Base-by-base conservation (phyloP, 2,888 invertebrate genomes). In the Parnassius mnemosyne region DNA sequence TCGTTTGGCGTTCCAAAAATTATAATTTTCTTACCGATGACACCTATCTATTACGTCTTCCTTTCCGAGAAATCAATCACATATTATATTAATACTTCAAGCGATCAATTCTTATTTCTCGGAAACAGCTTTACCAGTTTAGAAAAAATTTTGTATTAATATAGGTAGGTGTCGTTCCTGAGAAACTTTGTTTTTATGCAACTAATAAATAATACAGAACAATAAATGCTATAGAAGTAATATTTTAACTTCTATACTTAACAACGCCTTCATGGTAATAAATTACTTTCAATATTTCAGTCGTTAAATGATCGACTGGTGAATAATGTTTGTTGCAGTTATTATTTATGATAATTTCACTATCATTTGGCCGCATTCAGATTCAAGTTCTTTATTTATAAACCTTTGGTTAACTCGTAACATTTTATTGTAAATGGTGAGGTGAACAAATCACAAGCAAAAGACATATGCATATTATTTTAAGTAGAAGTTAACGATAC, bases 291-390 rank as follows among this genome's bases (percentile, higher is more conserved):
- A 64, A 64, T 64, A 64, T 49, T 60, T 64, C 60, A 57, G 60
- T 53, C 57, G 53, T 56, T 60, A 57, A 60, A 57, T 64, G 63
- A 64, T 60, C 56, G 56, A 64, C 52, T 53, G 47, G 56, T 56
- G 60, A 64, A 53, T 57, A 60, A 64, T 60, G 49, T 60, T 60
- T 34, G 56, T 49, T 63, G 56, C 63, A 56, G 34, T 63, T 49
- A 63, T 60, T 64, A 64, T 60, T 64, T 64, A 64, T 64, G 60
- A 53, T 64, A 53, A 60, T 60, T 60, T 64, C 63, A 60, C 53
- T 64, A 64, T 64, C 63, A 59, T 63, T 63, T 57, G 63, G 63
- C 63, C 42, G 55, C 41, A 58, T 55, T 59, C 55, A 41, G 58
- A 46, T 59, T 59, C 59, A 63, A 59, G 63, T 59, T 54, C 59